Evolutionary conservation across 2,888 invertebrate species (phyloP).

Genomic region (Deroplatys truncata): DNA sequence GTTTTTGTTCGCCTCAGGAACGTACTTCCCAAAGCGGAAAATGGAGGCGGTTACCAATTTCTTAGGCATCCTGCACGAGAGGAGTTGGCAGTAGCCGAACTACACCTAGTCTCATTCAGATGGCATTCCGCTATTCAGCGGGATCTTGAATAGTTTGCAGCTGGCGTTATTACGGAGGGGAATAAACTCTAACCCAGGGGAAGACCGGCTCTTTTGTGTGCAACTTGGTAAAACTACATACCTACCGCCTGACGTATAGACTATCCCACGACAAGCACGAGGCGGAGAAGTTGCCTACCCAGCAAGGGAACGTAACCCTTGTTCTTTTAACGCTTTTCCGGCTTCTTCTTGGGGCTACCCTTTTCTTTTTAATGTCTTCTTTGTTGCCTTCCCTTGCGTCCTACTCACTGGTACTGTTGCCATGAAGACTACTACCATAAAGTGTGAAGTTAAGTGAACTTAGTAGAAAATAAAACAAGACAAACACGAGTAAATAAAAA

Average conservation of each 20-base stretch:
- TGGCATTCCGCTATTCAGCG: neutral
- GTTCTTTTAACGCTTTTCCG: neutral
- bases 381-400: neutral
- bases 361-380: neutral
- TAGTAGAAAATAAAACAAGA: too few species aligned
- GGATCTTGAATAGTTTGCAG: neutral
- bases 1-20: too few species aligned
- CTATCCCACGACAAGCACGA: neutral
- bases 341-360: neutral
- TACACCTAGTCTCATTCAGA: neutral
- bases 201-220: neutral
- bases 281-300: neutral
- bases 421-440: too few species aligned
- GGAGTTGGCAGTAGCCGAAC: neutral
- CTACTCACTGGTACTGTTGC: neutral
- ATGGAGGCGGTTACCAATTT: neutral
- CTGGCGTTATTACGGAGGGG: neutral
- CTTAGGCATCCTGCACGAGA: neutral
- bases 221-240: neutral
- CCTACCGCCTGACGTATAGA: neutral
- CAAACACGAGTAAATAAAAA: too few species aligned
- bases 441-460: too few species aligned
- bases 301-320: neutral
- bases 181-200: neutral
- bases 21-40: neutral